These are phyloP conservation scores for Tipula lateralis DNA, from an alignment of 2,888 invertebrate genomes.

Conservation along the genomic window DNA sequence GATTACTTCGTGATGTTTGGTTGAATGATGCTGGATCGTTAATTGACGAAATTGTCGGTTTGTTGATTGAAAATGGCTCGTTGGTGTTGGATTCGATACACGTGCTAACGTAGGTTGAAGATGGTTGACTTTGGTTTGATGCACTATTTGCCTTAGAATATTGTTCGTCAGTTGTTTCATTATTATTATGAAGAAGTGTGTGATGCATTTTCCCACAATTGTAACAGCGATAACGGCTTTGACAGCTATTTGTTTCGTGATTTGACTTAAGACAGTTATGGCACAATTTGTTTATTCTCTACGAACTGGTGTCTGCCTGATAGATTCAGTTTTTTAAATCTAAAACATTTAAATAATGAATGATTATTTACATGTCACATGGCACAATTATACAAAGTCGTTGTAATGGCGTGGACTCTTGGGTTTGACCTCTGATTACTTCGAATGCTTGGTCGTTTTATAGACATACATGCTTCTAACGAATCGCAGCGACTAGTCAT, in stretches of 20 bases:
- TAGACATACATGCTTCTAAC: background rate
- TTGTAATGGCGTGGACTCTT: background rate
- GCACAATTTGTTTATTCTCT: background rate
- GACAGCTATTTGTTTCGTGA: background rate
- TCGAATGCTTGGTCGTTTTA: background rate
- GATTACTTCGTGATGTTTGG: background rate
- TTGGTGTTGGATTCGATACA: background rate
- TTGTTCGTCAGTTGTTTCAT: background rate
- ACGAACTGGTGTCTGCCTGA: background rate
- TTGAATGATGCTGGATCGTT: background rate
- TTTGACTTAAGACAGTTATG: background rate
- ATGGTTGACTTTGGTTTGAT: background rate
- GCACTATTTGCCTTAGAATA: background rate
- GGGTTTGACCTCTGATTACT: background rate
- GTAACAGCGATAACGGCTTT: background rate
- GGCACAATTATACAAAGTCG: background rate
- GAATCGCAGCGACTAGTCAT: background rate
- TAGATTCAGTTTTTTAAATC: background rate
- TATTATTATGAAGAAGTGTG: background rate
- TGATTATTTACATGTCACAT: background rate
- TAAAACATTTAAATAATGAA: background rate
- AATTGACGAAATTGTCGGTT: background rate
- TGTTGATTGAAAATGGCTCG: background rate
- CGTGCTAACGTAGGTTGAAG: background rate
- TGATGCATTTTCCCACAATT: background rate